These are phyloP conservation scores for Acomys russatus DNA, from an alignment of 2,797 vertebrate genomes.

Conservation along the genomic window DNA sequence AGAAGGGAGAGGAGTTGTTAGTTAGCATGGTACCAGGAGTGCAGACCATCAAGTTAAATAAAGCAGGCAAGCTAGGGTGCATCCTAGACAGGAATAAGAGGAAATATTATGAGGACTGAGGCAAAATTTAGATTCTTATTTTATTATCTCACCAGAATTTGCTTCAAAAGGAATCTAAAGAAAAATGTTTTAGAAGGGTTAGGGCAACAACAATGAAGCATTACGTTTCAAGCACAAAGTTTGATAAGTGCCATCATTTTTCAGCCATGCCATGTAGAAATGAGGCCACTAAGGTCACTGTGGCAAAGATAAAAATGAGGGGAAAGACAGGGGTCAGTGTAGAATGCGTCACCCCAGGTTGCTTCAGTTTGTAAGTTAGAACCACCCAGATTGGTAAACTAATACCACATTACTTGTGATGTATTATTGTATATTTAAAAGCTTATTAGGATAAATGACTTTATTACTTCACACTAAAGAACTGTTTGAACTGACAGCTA, in stretches of 20 bases:
- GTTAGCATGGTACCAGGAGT: neutral
- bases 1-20: neutral
- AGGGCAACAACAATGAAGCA: neutral
- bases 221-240: neutral
- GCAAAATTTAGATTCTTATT: neutral
- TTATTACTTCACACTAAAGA: neutral
- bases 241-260: neutral
- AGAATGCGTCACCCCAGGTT: neutral
- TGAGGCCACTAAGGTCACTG: neutral
- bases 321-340: accelerated
- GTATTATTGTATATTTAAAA: neutral
- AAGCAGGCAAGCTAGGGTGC: neutral
- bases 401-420: neutral
- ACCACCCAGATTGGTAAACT: neutral
- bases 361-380: neutral
- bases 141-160: neutral
- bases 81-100: neutral
- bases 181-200: neutral
- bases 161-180: neutral
- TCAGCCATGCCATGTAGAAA: neutral
- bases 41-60: neutral
- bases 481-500: neutral
- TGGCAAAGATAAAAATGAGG: neutral
- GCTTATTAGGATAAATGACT: neutral
- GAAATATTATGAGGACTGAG: neutral